Percentiles rank a stretch among this genome's conserved stretches.
phyloP scores from a whole-genome alignment of 2,113 vertebrate species.

The Corythornis cristatus region DNA sequence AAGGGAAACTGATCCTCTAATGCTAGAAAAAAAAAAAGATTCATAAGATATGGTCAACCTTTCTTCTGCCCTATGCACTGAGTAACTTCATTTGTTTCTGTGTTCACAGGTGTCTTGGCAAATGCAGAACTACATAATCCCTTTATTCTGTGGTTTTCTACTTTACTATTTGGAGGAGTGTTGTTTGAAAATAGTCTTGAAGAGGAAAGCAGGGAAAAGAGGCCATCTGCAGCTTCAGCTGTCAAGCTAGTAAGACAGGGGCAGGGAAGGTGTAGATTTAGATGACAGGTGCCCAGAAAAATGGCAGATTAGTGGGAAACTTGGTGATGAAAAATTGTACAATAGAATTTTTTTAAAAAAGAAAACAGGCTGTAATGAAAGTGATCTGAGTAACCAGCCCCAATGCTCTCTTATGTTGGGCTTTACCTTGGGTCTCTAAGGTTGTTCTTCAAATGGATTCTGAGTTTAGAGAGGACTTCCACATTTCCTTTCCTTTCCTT shows the following conservation, averaged over 20 bases:
- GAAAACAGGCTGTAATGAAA: not conserved
- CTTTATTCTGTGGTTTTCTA: not conserved
- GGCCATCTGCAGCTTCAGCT: not conserved
- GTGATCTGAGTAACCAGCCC: not conserved
- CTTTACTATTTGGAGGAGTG: not conserved
- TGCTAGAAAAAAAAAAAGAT: not conserved
- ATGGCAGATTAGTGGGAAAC: not conserved
- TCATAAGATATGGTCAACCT: not conserved
- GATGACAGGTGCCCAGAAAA: not conserved
- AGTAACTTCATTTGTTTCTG: not conserved
- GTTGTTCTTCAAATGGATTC: not conserved
- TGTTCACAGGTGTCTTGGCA: not conserved
- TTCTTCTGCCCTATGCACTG: not conserved
- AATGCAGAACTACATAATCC: not conserved
- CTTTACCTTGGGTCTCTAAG: not conserved
- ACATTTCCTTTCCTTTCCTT: not conserved
- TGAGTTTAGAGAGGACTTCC: not conserved
- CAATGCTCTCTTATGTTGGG: not conserved
- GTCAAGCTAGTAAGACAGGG: not conserved
- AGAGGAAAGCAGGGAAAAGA: not conserved
- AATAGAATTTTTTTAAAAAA: not conserved
- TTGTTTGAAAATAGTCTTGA: not conserved
- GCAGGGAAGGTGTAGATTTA: constrained; percentile 2
- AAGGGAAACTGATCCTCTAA: not conserved
- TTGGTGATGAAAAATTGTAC: not conserved